Conservation (phyloP, 2,113 vertebrate genomes). For the Labeo catla region DNA sequence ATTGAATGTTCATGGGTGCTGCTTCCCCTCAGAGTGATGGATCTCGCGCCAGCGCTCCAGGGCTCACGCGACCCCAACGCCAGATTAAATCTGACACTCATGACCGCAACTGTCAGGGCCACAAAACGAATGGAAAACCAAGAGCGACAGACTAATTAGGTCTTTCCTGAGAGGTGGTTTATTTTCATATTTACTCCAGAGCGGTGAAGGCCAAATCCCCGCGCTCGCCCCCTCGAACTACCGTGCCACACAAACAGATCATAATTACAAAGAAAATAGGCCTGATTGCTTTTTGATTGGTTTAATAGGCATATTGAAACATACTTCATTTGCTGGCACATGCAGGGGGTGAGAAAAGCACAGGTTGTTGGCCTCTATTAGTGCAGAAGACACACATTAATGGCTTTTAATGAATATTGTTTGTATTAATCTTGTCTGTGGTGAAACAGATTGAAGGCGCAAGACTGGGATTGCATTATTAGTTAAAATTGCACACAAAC, state of each 20-base stretch:
- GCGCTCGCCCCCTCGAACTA: slow-evolving; percentile 37
- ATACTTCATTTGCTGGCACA: slow-evolving; percentile 48
- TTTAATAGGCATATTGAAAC: slow-evolving; percentile 53
- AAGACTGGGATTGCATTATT: slow-evolving; percentile 40
- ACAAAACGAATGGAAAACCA: slow-evolving; percentile 60
- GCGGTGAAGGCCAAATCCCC: slow-evolving; percentile 63
- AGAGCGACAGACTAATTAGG: slow-evolving; percentile 75
- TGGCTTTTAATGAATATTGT: slow-evolving; percentile 37
- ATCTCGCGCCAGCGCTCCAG: slow-evolving; percentile 66
- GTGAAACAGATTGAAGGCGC: slow-evolving; percentile 3
- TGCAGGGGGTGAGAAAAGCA: slow-evolving; percentile 29
- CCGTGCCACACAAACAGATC: slow-evolving; percentile 55
- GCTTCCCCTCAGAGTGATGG: slow-evolving; percentile 67
- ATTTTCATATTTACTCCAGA: slow-evolving; percentile 76
- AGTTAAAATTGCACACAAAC: slow-evolving; percentile 29
- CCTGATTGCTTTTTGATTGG: slow-evolving; percentile 59
- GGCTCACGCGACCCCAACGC: slow-evolving; percentile 68
- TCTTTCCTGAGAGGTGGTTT: slow-evolving; percentile 71
- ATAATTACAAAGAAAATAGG: slow-evolving; percentile 55
- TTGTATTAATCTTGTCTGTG: slow-evolving; percentile 40
- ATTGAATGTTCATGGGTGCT: slow-evolving; percentile 73
- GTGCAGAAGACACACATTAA: slow-evolving; percentile 23
- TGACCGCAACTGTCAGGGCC: slow-evolving; percentile 71
- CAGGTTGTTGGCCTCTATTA: slow-evolving; percentile 35
- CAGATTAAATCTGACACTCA: slow-evolving; percentile 77